Percentiles rank a stretch among this genome's conserved stretches.
These are phyloP conservation scores for Mesoclemmys tuberculata DNA, from an alignment of 2,113 vertebrate species.

Conservation along the genomic window DNA sequence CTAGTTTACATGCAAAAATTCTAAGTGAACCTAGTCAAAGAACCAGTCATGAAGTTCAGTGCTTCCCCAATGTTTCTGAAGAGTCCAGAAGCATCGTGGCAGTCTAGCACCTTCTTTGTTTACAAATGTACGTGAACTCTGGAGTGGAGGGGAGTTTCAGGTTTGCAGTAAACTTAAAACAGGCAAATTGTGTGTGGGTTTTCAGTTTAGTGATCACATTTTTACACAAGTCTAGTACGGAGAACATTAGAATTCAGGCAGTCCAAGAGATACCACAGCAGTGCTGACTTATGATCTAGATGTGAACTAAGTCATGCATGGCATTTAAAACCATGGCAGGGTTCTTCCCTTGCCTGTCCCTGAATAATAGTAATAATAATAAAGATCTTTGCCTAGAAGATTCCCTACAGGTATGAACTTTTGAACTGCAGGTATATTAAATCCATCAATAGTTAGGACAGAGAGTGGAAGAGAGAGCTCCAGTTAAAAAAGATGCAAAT, in stretches of 20 bases:
- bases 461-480: slow-evolving; percentile 18
- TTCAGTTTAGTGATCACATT: neutral
- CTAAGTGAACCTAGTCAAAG: neutral
- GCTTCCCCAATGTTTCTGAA: neutral
- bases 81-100: neutral
- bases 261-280: rapidly evolving
- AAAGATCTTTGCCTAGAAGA: rapidly evolving
- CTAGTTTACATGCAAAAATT: neutral
- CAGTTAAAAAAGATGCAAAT: slow-evolving; percentile 47
- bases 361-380: neutral
- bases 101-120: neutral
- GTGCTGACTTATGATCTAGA: neutral
- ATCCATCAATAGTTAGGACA: slow-evolving; percentile 5
- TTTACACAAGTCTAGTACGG: rapidly evolving
- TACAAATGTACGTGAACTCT: neutral
- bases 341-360: neutral
- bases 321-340: neutral
- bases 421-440: neutral
- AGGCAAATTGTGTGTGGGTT: neutral
- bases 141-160: rapidly evolving
- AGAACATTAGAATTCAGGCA: rapidly evolving
- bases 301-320: rapidly evolving
- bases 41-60: neutral
- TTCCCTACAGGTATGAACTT: neutral
- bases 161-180: neutral